Evolutionary conservation across 2,888 invertebrate species (phyloP).

Genomic region (Lochmaea crataegi): DNA sequence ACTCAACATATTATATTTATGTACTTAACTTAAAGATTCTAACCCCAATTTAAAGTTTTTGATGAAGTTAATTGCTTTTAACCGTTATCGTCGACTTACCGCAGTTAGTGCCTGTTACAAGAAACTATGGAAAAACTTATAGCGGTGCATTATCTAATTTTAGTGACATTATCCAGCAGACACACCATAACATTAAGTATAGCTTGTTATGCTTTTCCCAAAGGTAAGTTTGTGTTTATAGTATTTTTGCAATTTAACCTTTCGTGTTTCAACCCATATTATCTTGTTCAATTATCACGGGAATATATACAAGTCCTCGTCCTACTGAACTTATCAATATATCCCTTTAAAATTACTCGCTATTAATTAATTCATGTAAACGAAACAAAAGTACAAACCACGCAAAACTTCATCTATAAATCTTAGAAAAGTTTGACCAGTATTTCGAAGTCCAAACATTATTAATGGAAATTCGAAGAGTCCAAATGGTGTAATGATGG

Average conservation of each 20-base stretch:
- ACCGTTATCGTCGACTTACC: background rate
- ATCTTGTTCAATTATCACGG: no score
- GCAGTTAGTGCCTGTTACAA: conserved; percentile 15
- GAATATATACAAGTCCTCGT: no score
- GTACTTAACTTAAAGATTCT: background rate
- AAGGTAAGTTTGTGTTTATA: conserved; percentile 53
- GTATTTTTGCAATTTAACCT: background rate
- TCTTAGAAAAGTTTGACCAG: no score
- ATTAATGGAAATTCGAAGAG: no score
- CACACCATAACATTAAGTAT: conserved; percentile 41
- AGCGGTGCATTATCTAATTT: conserved; percentile 37
- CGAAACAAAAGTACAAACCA: no score
- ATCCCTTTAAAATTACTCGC: no score
- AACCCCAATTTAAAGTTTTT: background rate
- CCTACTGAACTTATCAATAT: no score
- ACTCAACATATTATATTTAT: background rate
- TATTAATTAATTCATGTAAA: no score
- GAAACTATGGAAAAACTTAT: conserved; percentile 38
- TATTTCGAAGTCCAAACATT: no score
- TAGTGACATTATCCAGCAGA: conserved; percentile 38
- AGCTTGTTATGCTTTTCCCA: conserved; percentile 69
- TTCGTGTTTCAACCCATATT: background rate
- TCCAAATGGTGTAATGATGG: no score
- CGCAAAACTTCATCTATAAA: no score
- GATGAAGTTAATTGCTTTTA: conserved; percentile 7